Conservation (phyloP, 1,140 invertebrate species). For the Trichonephila clavipes region DNA sequence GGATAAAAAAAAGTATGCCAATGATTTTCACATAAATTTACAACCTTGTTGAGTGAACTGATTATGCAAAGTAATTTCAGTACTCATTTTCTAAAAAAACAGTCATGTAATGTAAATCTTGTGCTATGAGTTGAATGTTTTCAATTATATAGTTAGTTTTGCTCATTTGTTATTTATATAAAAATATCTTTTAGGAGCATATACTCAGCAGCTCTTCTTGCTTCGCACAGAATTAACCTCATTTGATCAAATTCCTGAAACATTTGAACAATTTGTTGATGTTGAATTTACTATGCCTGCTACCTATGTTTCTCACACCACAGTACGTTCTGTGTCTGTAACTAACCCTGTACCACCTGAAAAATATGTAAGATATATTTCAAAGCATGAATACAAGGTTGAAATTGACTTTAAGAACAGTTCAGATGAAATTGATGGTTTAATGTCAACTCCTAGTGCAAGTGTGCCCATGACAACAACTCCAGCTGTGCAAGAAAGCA, state of each 20-base stretch:
- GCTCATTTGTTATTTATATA: background rate
- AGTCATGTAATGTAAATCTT: too few relatives aligned
- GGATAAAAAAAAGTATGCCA: too few relatives aligned
- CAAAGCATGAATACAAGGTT: constrained; percentile 95
- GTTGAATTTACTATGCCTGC: constrained; percentile 99
- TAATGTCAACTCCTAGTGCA: constrained; percentile 51
- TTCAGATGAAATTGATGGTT: constrained; percentile 73
- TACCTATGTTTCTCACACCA: constrained; percentile 97
- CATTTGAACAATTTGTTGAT: constrained; percentile 91
- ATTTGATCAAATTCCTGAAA: constrained; percentile 97
- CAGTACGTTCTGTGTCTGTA: constrained; percentile 92
- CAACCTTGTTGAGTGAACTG: too few relatives aligned
- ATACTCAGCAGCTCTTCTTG: constrained; percentile 96
- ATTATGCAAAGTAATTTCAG: too few relatives aligned
- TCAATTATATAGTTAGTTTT: too few relatives aligned
- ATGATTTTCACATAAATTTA: too few relatives aligned
- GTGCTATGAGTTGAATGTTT: too few relatives aligned
- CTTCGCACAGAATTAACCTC: constrained; percentile 96
- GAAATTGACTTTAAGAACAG: constrained; percentile 77
- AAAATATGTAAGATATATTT: constrained; percentile 98
- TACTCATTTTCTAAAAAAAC: too few relatives aligned
- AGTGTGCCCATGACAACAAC: constrained; percentile 55
- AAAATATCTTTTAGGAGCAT: constrained; percentile 88
- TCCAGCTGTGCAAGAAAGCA: constrained; percentile 73
- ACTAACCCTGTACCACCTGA: constrained; percentile 96